phyloP scores from a whole-genome alignment of 1,140 invertebrate genomes.

The Epicauta chinensis region DNA sequence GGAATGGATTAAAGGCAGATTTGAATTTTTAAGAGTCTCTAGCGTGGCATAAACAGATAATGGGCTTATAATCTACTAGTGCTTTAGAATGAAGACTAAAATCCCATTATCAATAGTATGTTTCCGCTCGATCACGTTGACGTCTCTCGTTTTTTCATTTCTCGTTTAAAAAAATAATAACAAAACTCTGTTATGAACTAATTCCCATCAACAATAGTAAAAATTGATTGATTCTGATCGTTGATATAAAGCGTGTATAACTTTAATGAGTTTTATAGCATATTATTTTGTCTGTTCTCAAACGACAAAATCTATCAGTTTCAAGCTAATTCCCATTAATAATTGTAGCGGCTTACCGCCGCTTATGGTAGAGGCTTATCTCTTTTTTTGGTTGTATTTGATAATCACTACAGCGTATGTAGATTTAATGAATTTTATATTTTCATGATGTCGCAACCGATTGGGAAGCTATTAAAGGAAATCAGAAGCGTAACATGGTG shows the following conservation, averaged over 20 bases:
- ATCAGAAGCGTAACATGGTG: no score
- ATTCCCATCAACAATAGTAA: background rate
- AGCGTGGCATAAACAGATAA: conserved; percentile 4
- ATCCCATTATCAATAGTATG: conserved; percentile 5
- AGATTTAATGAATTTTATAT: no score
- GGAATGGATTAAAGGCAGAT: conserved; percentile 5
- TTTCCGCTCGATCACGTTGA: conserved; percentile 2
- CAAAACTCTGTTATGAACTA: background rate
- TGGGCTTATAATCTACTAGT: conserved; percentile 5
- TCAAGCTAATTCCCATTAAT: background rate
- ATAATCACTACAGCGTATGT: no score
- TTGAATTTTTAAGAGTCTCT: conserved; percentile 7
- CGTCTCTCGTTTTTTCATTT: background rate
- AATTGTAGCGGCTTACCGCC: background rate
- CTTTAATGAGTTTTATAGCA: no score
- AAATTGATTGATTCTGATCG: no score
- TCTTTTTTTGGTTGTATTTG: background rate
- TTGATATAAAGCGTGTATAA: no score
- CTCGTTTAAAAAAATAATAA: no score
- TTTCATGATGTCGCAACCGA: no score
- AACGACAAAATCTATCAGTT: no score
- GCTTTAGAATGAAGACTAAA: conserved; percentile 1
- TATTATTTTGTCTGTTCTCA: no score
- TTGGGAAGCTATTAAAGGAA: no score
- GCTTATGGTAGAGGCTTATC: no score